Conservation (phyloP, 2,888 invertebrate genomes). For the Malachius bipustulatus region DNA sequence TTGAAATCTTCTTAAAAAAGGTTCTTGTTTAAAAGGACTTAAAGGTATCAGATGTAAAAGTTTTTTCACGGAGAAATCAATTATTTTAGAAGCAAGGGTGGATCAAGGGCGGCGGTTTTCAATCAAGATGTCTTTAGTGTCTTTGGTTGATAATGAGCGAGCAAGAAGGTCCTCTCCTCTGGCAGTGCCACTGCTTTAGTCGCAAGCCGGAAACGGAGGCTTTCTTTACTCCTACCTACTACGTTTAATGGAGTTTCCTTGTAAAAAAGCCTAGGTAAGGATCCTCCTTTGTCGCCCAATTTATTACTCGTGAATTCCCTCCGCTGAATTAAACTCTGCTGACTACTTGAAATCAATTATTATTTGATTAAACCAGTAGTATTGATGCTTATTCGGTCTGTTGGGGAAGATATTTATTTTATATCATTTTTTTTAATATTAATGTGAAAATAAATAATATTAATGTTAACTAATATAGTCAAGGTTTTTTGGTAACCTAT, state of each 20-base stretch:
- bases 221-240: slow-evolving; percentile 38
- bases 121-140: slow-evolving; percentile 37
- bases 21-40: slow-evolving; percentile 24
- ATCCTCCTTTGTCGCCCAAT: slow-evolving; percentile 35
- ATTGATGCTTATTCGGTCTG: no score
- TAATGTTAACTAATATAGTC: no score
- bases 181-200: slow-evolving; percentile 16
- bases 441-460: no score
- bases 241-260: slow-evolving; percentile 39
- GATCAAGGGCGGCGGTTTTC: slow-evolving; percentile 33
- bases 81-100: slow-evolving; percentile 34
- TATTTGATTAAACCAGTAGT: no score
- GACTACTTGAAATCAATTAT: no score
- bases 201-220: slow-evolving; percentile 36
- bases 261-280: slow-evolving; percentile 37
- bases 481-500: no score
- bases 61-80: slow-evolving; percentile 25
- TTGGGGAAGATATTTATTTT: no score
- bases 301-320: slow-evolving; percentile 29
- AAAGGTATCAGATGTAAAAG: slow-evolving; percentile 27
- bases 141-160: slow-evolving; percentile 35
- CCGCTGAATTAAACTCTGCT: slow-evolving; percentile 6
- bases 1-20: slow-evolving; percentile 16
- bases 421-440: no score
- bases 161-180: slow-evolving; percentile 9